phyloP scores from a whole-genome alignment of 2,888 invertebrate species.

The Lottia gigantea region DNA sequence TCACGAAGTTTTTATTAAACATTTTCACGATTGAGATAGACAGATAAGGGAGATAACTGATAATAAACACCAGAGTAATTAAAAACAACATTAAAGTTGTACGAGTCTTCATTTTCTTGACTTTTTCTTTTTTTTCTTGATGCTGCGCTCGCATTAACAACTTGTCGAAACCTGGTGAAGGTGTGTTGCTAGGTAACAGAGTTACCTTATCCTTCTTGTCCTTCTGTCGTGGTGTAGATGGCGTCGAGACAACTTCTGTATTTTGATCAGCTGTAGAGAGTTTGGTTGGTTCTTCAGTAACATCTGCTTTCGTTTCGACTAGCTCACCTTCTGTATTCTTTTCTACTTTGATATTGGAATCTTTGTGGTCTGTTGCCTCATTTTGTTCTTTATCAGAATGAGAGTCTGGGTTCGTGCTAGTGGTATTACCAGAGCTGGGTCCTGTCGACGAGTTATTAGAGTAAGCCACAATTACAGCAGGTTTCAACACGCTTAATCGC shows the following conservation, averaged over 20 bases:
- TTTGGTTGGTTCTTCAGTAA: no score
- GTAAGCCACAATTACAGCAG: background rate
- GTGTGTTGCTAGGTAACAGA: background rate
- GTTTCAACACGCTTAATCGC: background rate
- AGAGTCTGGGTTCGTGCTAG: background rate
- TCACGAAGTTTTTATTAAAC: slow-evolving; percentile 6
- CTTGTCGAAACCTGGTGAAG: background rate
- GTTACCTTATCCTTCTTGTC: background rate
- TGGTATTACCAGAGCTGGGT: background rate
- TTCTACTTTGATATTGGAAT: background rate
- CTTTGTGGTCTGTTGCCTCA: background rate
- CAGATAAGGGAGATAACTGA: background rate
- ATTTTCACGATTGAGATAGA: background rate
- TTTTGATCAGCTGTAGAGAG: background rate
- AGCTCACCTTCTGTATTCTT: background rate
- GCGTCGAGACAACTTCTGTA: background rate
- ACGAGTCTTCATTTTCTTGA: background rate
- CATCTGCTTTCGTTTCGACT: background rate
- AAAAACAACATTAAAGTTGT: background rate
- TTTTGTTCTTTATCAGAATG: background rate
- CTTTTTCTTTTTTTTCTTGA: background rate
- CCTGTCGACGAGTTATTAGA: background rate
- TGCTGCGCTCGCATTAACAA: background rate
- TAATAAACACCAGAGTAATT: background rate
- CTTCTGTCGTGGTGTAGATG: background rate